Conservation (phyloP, 2,888 invertebrate genomes). For the Pollenia angustigena region DNA sequence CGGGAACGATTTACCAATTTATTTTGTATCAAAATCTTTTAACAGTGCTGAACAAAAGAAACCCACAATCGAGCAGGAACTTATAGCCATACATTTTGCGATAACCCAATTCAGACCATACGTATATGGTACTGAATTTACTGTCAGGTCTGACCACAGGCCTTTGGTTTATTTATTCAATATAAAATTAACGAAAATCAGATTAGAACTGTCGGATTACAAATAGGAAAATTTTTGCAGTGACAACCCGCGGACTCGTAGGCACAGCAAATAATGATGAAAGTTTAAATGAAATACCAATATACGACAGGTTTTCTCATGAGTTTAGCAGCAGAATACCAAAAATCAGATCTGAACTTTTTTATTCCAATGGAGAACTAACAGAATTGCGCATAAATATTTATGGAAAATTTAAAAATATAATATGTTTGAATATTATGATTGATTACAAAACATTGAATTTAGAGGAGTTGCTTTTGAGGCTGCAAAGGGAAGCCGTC, state of each 20-base stretch:
- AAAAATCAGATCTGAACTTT: background rate
- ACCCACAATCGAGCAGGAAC: background rate
- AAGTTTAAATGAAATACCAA: background rate
- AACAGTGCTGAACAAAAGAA: slow-evolving; percentile 17
- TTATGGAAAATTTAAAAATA: slow-evolving; percentile 29
- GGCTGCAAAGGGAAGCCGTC: background rate
- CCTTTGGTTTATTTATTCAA: slow-evolving; percentile 74
- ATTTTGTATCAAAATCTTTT: background rate
- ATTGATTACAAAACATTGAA: slow-evolving; percentile 42
- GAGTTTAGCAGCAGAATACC: background rate
- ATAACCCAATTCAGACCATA: slow-evolving; percentile 74
- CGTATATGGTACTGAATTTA: slow-evolving; percentile 70
- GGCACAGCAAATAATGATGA: background rate
- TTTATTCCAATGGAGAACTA: background rate
- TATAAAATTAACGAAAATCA: slow-evolving; percentile 75
- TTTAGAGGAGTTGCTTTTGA: slow-evolving; percentile 42
- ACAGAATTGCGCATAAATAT: slow-evolving; percentile 25
- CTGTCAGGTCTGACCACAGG: slow-evolving; percentile 51
- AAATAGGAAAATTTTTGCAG: slow-evolving; percentile 3
- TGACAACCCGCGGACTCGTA: background rate
- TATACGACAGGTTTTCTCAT: slow-evolving; percentile 5
- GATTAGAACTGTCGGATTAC: slow-evolving; percentile 74
- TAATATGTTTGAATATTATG: slow-evolving; percentile 5
- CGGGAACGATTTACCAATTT: background rate
- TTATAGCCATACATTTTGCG: slow-evolving; percentile 45